Evolutionary conservation across 1,140 invertebrate genomes (phyloP).

Genomic region (Sycophila sp.): DNA sequence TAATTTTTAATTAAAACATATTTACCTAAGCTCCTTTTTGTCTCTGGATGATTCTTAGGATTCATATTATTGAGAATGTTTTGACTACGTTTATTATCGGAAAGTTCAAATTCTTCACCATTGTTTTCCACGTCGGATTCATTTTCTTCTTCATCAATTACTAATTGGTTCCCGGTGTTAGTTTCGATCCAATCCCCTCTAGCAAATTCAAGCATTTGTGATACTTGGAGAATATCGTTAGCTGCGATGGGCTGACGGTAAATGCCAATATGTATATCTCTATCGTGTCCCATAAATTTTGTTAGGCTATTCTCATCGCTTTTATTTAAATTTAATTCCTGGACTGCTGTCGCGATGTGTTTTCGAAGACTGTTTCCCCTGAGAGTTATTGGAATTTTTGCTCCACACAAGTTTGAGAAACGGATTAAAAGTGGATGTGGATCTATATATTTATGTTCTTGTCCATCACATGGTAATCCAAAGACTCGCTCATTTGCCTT

Average conservation of each 20-base stretch:
- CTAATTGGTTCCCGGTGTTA: neutral
- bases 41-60: too few species aligned
- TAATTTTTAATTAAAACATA: too few species aligned
- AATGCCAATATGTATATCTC: neutral
- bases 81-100: too few species aligned
- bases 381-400: neutral
- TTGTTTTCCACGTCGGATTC: neutral
- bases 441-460: neutral
- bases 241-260: neutral
- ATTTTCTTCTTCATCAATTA: neutral
- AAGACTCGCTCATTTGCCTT: slow-evolving; percentile 18
- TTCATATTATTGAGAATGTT: too few species aligned
- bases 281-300: slow-evolving; percentile 38
- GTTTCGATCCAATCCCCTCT: neutral
- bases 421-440: neutral
- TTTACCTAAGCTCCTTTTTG: too few species aligned
- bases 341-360: slow-evolving; percentile 37
- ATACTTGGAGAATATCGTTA: neutral
- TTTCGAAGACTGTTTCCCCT: slow-evolving; percentile 35
- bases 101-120: too few species aligned
- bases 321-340: slow-evolving; percentile 26
- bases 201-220: neutral
- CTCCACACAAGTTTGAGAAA: slow-evolving; percentile 3
- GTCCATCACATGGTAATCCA: neutral
- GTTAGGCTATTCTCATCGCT: slow-evolving; percentile 25